Evolutionary conservation across 2,797 vertebrate species (phyloP), one percentile per base, ranked within the genome.

Genomic region (Miichthys miiuy): DNA sequence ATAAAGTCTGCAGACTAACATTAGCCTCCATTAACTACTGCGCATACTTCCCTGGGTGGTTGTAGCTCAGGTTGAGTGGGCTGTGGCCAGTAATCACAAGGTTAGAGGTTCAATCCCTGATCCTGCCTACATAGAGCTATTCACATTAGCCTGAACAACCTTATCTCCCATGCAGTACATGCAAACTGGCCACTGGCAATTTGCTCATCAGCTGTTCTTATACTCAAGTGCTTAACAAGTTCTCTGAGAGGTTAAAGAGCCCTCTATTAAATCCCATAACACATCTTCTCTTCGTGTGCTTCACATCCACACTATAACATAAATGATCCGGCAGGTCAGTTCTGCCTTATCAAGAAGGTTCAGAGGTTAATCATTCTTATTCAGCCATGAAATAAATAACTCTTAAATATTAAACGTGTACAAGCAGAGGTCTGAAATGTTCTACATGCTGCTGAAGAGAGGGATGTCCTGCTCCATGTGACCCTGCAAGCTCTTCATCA

Each of bases 201-300:
- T 76, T 82, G 68, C 73, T 76, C 69, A 74, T 74, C 52, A 79
- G 42, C 42, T 62, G 18, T 83, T 79, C 58, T 83, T 72, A 60
- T 42, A 44, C 61, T 76, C 34, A 81, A 83, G 76, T 71, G 70
- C n/a, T 62, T 65, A 74, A 81, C 56, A 77, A 61, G 77, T 77
- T 13, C 25, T 61, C 76, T 42, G 48, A 20, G 65, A 81, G 79
- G 75, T 69, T 71, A 78, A 85, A 81, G 61, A 73, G 70, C 25
- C 55, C 79, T 84, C 64, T 44, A 78, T 84, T 81, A 81, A 84
- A 83, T 73, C 69, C 75, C 60, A 60, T 50, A 44, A 77, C 47
- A 51, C 65, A 61, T 38, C 57, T 61, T 48, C 25, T 14, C 61
- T 44, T 17, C 6, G 44, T 42, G 51, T 56, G 27, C 30, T 51